phyloP scores from a whole-genome alignment of 1,140 invertebrate genomes.

The Drosophila gunungcola region DNA sequence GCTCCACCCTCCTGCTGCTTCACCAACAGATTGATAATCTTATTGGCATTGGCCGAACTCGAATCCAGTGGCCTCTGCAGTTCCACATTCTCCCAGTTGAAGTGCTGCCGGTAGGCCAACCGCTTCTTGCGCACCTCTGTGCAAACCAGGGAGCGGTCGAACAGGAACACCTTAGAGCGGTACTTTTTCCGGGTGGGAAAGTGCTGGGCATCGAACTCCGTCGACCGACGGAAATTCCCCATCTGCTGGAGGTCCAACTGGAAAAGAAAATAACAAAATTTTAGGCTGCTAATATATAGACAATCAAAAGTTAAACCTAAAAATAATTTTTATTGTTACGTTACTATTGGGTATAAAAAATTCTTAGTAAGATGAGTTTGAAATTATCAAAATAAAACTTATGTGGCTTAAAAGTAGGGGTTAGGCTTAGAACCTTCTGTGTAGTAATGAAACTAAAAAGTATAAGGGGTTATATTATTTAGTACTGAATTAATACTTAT shows the following conservation, averaged over 20 bases:
- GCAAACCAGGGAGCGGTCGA: constrained; percentile 77
- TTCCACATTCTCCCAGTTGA: constrained; percentile 73
- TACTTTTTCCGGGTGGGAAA: constrained; percentile 76
- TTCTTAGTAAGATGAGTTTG: too few relatives aligned
- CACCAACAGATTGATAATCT: constrained; percentile 69
- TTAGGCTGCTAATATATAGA: not conserved
- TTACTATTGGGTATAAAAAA: too few relatives aligned
- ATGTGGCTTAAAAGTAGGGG: too few relatives aligned
- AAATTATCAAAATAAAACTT: too few relatives aligned
- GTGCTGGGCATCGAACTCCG: constrained; percentile 80
- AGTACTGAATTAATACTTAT: too few relatives aligned
- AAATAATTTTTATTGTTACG: too few relatives aligned
- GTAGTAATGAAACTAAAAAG: too few relatives aligned
- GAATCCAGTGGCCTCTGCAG: constrained; percentile 66
- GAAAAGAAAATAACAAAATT: not conserved
- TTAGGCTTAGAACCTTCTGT: too few relatives aligned
- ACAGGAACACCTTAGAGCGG: constrained; percentile 75
- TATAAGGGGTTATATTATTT: too few relatives aligned
- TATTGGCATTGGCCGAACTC: constrained; percentile 60
- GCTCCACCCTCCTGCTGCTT: constrained; percentile 54
- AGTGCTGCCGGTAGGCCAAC: constrained; percentile 75
- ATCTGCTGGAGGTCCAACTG: constrained; percentile 69
- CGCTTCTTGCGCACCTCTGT: constrained; percentile 75
- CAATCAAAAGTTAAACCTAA: too few relatives aligned
- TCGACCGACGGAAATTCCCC: constrained; percentile 73